Base-by-base conservation (phyloP, 2,888 invertebrate species). In the Chrysolina haemoptera region DNA sequence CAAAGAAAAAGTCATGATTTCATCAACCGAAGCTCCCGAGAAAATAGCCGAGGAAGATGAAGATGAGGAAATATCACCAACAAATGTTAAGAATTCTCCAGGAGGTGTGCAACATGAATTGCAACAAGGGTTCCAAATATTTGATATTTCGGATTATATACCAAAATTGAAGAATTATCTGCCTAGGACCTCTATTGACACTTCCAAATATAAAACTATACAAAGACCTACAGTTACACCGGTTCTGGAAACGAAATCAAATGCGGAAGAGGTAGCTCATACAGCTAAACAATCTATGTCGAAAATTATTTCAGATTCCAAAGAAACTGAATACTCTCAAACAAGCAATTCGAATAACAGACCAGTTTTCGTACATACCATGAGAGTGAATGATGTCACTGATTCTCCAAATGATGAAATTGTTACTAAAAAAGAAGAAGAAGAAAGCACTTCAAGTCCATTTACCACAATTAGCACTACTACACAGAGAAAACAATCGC, bases 131-230 rank as follows among this genome's bases (percentile, higher is more conserved):
- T 78, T 84, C 10, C 82, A 86, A 74, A 85, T 86, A 67, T 87
- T 87, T 74, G 87, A 88, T 75, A 86, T 87, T 43, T 79, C 80
- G n/a, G 87, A 86, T 20, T 87, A 84, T 70, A 71, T 86, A 22
- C 86, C 87, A 0, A 85, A 86, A 80, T 78, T 85, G 0, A 86
- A 84, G 75, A 84, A 80, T 67, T 86, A 86, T 74, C 79, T 76
- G 55, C 86, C 87, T 6, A 81, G 80, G 77, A 87, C 87, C 6
- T 78, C 83, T 0, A 84, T 88, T 41, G 87, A 88, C 76, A 86
- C 84, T 53, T 87, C 87, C 0, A 88, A 87, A 76, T 88, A 88
- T 64, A 87, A 86, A 80, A 87, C 86, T 4, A 88, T 88, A 53
- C 81, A 85, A 75, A 76, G 87, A 48, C 80, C 83, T 14, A 76